Percentiles rank a stretch among this genome's conserved stretches.
Evolutionary conservation across 2,888 invertebrate genomes (phyloP).

Genomic region (Drosophila acutilabella): DNA sequence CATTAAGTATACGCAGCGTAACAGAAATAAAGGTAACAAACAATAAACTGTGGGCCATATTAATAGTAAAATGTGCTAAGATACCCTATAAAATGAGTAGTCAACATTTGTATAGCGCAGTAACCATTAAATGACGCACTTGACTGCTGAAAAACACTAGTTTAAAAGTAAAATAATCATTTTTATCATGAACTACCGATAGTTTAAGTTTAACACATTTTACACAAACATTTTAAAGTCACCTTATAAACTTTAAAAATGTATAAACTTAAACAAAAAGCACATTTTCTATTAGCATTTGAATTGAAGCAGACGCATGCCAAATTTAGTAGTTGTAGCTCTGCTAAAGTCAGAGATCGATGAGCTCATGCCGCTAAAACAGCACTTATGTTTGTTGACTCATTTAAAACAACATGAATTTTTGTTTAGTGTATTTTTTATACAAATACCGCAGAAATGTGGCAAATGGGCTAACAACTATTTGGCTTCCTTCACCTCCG

Average conservation of each 20-base stretch:
- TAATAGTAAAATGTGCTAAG: not conserved
- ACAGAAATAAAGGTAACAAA: not conserved
- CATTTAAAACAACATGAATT: not conserved
- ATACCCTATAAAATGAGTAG: not conserved
- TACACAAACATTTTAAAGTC: not conserved
- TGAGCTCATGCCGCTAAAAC: slow-evolving; percentile 11
- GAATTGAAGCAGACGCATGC: not conserved
- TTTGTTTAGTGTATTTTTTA: slow-evolving; percentile 48
- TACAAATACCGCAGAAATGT: slow-evolving; percentile 59
- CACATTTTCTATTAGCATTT: not conserved
- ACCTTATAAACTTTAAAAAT: not conserved
- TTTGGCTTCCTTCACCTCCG: slow-evolving; percentile 68
- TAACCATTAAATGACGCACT: no score
- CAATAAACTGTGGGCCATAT: no score
- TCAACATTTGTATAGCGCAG: no score
- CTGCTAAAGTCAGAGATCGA: not conserved
- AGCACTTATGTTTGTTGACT: not conserved
- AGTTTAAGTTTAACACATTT: not conserved
- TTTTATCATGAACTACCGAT: no score
- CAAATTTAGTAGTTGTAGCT: slow-evolving; percentile 15
- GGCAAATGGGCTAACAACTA: slow-evolving; percentile 77
- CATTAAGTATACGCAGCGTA: not conserved
- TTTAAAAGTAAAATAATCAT: no score
- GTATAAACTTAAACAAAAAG: not conserved
- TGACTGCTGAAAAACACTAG: no score